phyloP scores from a whole-genome alignment of 2,113 vertebrate species.

The Cynoglossus semilaevis region DNA sequence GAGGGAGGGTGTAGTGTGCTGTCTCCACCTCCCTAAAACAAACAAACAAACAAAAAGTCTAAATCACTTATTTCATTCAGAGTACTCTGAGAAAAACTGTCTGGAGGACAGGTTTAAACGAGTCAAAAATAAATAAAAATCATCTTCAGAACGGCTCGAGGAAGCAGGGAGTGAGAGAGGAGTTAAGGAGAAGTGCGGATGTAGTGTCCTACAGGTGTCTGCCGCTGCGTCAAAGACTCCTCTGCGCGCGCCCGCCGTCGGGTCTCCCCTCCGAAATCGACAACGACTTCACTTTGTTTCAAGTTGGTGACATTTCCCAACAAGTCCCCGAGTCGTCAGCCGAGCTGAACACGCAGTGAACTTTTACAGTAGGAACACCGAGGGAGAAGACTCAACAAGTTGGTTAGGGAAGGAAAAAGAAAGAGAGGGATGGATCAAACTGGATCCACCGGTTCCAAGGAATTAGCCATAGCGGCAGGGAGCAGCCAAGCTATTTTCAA shows the following conservation, averaged over 20 bases:
- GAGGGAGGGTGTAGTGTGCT: constrained; percentile 38
- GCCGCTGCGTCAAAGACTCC: constrained; percentile 61
- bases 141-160: constrained; percentile 53
- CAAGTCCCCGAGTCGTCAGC: constrained; percentile 22
- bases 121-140: constrained; percentile 1
- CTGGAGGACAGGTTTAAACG: constrained; percentile 7
- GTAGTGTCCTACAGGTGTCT: constrained; percentile 49
- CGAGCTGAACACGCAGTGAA: constrained; percentile 16
- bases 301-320: constrained; percentile 21
- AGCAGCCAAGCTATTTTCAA: constrained; percentile 68
- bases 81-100: background rate
- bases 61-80: constrained; percentile 28
- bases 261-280: constrained; percentile 76
- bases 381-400: constrained; percentile 58
- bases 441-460: constrained; percentile 98
- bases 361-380: constrained; percentile 28
- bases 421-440: constrained; percentile 85
- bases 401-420: constrained; percentile 44
- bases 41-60: constrained; percentile 3
- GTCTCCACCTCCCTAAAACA: constrained; percentile 62
- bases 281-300: background rate
- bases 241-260: constrained; percentile 68
- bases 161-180: constrained; percentile 70
- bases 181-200: constrained; percentile 62
- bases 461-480: constrained; percentile 81